Base-by-base conservation (phyloP, 2,888 invertebrate species). In the Anarsia innoxiella region DNA sequence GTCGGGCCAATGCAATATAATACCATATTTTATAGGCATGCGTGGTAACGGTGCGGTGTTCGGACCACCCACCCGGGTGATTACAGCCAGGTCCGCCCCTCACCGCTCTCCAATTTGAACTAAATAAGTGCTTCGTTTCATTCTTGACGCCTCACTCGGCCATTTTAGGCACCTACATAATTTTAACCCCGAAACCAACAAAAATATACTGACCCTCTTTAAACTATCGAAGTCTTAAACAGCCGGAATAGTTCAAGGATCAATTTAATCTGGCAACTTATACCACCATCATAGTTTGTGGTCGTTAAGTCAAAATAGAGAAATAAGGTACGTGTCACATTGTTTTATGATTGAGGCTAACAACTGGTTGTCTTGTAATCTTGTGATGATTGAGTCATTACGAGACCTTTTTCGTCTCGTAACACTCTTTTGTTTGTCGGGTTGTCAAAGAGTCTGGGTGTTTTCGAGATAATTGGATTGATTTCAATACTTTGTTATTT, bases 61-160 rank as follows among this genome's bases (percentile, higher is more conserved):
- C 32, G 52, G 80, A 70, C 80, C 82, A 80, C 82, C 78, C 78
- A 78, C 61, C 54, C 50, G 38, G 65, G 56, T 61, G 62, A 68
- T 74, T 68, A 62, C 59, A 38, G 35, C 23, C 46, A 46, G 56
- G 70, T 72, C 64, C 80, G 76, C 79, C 80, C 59, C 56, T 54
- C 49, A 47, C 61, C 65, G 74, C 64, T 68, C 66, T 64, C 69
- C 72, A 72, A 77, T 77, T 72, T 73, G 57, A 66, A 65, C 65
- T 66, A 64, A 69, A 65, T 67, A 61, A 57, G 53, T 63, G 57
- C 53, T 61, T 48, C 48, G 46, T 53, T 45, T 42, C 44, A 19
- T 42, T 48, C 43, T 50, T 50, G 48, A 50, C 52, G 49, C 48
- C 49, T 50, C 44, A 39, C 45, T 41, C 32, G 40, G 41, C 44